Evolutionary conservation across 2,888 invertebrate species (phyloP).

Genomic region (Neria commutata): DNA sequence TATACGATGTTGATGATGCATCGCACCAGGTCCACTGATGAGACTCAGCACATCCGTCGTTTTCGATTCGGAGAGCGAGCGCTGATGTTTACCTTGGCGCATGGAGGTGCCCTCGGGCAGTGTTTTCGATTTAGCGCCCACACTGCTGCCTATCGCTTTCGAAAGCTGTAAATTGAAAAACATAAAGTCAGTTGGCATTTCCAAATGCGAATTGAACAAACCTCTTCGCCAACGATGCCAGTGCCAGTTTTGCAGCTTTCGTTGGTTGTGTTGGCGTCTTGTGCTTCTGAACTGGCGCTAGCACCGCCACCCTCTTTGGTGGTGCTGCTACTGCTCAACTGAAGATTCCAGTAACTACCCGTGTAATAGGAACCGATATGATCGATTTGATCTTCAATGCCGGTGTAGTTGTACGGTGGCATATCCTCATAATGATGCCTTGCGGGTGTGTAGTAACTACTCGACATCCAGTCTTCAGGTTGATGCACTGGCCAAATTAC

Average conservation of each 20-base stretch:
- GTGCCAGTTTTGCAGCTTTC: slow-evolving; percentile 39
- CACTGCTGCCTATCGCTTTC: slow-evolving; percentile 22
- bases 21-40: slow-evolving; percentile 39
- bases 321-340: slow-evolving; percentile 38
- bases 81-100: slow-evolving; percentile 65
- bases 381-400: slow-evolving; percentile 60
- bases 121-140: slow-evolving; percentile 61
- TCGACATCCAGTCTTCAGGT: slow-evolving; percentile 68
- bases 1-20: slow-evolving; percentile 62
- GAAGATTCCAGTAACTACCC: slow-evolving; percentile 58
- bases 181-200: not conserved
- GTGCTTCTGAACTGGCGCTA: slow-evolving; percentile 37
- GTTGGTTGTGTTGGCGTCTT: slow-evolving; percentile 49
- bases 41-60: slow-evolving; percentile 67
- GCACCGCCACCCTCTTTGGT: slow-evolving; percentile 31
- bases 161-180: slow-evolving; percentile 12
- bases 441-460: slow-evolving; percentile 60
- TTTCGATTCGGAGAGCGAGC: slow-evolving; percentile 73
- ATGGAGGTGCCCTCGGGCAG: slow-evolving; percentile 63
- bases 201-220: not conserved
- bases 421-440: slow-evolving; percentile 60
- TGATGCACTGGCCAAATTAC: slow-evolving; percentile 79
- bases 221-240: slow-evolving; percentile 13
- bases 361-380: slow-evolving; percentile 56
- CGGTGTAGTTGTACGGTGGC: slow-evolving; percentile 59